Conservation (phyloP, 2,113 vertebrate genomes). For the Sprattus sprattus region DNA sequence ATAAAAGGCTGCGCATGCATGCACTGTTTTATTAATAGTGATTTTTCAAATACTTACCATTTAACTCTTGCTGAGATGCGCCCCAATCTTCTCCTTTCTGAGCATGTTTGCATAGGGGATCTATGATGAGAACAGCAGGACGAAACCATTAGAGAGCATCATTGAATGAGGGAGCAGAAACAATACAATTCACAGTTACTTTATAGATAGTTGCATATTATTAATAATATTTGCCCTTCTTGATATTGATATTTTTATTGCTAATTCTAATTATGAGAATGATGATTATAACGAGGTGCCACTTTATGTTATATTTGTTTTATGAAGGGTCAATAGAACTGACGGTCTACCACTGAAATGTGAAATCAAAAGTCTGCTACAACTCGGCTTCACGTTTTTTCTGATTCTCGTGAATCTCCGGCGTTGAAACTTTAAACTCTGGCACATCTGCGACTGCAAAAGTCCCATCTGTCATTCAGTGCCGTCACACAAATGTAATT, state of each 20-base stretch:
- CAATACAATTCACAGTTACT: not conserved
- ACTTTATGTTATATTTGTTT: not conserved
- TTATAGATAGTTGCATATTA: not conserved
- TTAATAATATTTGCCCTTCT: not conserved
- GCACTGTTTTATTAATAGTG: not conserved
- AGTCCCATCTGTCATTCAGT: slow-evolving; percentile 27
- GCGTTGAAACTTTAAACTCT: not conserved
- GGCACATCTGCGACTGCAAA: not conserved
- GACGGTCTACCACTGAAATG: not conserved
- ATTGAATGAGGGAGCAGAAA: not conserved
- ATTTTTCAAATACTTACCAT: slow-evolving; percentile 67
- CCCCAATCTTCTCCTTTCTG: slow-evolving; percentile 93
- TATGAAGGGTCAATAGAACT: not conserved
- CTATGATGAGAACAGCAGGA: slow-evolving; percentile 60
- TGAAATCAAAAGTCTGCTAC: not conserved
- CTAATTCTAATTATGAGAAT: not conserved
- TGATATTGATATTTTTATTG: not conserved
- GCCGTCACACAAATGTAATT: slow-evolving; percentile 1
- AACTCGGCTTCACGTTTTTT: not conserved
- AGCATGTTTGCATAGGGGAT: slow-evolving; percentile 97
- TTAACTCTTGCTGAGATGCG: slow-evolving; percentile 93
- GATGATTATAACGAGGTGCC: not conserved
- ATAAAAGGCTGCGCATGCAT: not conserved
- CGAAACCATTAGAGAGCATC: not conserved
- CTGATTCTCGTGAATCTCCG: not conserved